These are phyloP conservation scores for Mythimna loreyi DNA, from an alignment of 2,888 invertebrate genomes.

Conservation along the genomic window DNA sequence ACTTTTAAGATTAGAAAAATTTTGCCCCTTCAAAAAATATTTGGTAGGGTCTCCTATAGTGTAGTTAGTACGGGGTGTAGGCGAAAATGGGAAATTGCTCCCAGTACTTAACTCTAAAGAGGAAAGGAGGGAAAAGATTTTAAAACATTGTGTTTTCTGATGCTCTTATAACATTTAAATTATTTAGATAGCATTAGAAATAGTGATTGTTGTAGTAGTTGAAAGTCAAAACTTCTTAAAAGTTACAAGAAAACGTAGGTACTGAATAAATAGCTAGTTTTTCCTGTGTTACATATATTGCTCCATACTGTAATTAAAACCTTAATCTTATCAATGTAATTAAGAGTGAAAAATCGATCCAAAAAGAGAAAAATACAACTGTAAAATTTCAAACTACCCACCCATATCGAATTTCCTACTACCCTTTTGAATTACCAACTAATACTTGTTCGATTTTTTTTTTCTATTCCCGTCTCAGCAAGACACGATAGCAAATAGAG, in stretches of 20 bases:
- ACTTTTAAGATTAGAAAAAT: not conserved
- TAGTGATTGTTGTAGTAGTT: slow-evolving; percentile 2
- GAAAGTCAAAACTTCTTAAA: not conserved
- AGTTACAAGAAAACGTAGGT: no score
- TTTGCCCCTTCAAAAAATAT: slow-evolving; percentile 24
- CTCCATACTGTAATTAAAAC: no score
- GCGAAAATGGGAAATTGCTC: slow-evolving; percentile 83
- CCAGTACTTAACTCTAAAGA: slow-evolving; percentile 75
- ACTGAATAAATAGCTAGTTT: no score
- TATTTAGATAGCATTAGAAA: slow-evolving; percentile 56
- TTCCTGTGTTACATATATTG: no score
- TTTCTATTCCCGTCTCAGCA: slow-evolving; percentile 53
- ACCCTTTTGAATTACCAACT: slow-evolving; percentile 56
- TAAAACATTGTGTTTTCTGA: slow-evolving; percentile 79
- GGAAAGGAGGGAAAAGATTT: slow-evolving; percentile 75
- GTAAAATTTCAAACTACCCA: slow-evolving; percentile 16
- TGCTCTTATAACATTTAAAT: slow-evolving; percentile 58
- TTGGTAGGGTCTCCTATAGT: slow-evolving; percentile 71
- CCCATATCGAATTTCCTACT: slow-evolving; percentile 30
- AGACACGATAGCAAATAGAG: slow-evolving; percentile 70
- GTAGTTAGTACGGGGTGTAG: slow-evolving; percentile 73
- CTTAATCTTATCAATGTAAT: no score
- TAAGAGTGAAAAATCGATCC: not conserved
- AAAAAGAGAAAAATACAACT: not conserved
- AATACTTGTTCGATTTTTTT: slow-evolving; percentile 59